Evolutionary conservation across 64 coral and sea anemone genomes (phyloP), one percentile per base, ranked within the genome.

Genomic region (Montipora cactus): DNA sequence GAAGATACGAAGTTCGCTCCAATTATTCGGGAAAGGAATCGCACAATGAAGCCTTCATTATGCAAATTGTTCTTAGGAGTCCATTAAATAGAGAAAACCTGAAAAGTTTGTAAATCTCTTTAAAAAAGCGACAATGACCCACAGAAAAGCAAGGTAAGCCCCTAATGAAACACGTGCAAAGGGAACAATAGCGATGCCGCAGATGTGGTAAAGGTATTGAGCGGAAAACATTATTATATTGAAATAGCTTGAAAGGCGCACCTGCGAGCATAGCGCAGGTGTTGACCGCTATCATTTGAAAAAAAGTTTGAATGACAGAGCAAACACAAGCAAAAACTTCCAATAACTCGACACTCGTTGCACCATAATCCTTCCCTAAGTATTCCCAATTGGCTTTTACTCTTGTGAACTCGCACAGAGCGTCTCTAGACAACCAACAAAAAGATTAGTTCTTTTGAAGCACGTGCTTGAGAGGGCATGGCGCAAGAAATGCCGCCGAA

Each of bases 21-120:
- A 83, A 97, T 97, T 97, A 97, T 92, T 94, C 91, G 83, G 74
- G 88, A 85, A 87, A 94, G 74, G 89, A 67, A 77, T 49, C 28
- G 67, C 84, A 94, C 96, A 95, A 94, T 97, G 87, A 73, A 51
- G 68, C 87, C 95, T 97, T 92, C 95, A 95, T 92, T 97, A 97
- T 97, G 96, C 83, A 97, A 97, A 97, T 97, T 83, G 91, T 51
- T 94, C 84, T 51, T 71, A 68, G 89, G 88, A 95, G 93, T 95
- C 96, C 96, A 97, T 97, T 97, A 97, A 97, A 97, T 94, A 92
- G 92, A 97, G 96, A 95, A 97, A 94, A 94, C 93, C 93, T 95
- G 96, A 97, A 95, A 97, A 89, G 96, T 89, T 97, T 97, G 96
- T 97, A 97, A 97, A 97, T 97, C 96, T 97, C 96, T 97, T 97